A percentile compares a stretch with the other conserved stretches of the same genome.
These are phyloP conservation scores for Cirrhinus mrigala DNA, from an alignment of 2,797 vertebrate species.

Conservation along the genomic window DNA sequence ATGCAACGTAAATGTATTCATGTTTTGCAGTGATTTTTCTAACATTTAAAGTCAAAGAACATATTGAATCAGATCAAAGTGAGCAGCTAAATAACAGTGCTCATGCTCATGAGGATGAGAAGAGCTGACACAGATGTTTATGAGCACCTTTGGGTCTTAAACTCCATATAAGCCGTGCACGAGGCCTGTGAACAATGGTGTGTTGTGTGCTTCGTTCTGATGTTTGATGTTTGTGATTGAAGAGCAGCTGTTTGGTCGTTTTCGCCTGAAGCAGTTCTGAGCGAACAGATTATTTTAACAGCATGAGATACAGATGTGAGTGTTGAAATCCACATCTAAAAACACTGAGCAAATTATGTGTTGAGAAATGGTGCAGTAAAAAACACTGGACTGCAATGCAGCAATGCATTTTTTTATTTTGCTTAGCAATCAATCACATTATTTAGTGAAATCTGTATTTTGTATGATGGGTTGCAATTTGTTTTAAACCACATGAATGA, in stretches of 20 bases:
- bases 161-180: neutral
- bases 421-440: neutral
- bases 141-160: neutral
- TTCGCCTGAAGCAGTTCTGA: conserved; percentile 64
- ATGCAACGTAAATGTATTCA: neutral
- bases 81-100: neutral
- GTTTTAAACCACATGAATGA: neutral
- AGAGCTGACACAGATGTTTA: neutral
- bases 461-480: neutral
- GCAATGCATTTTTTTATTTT: neutral
- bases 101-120: neutral
- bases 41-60: neutral
- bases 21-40: neutral
- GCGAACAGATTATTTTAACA: conserved; percentile 68
- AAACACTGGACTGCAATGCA: neutral
- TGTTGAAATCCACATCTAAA: conserved; percentile 71
- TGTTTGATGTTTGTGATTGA: neutral
- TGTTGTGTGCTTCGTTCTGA: neutral
- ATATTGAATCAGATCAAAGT: neutral
- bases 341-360: conserved; percentile 70
- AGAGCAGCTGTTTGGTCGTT: conserved; percentile 20
- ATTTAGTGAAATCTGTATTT: too few species aligned
- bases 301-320: conserved; percentile 64
- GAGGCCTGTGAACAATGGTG: neutral
- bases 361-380: conserved; percentile 43